Base-by-base conservation (phyloP, 1,140 invertebrate species). In the Listronotus oregonensis region DNA sequence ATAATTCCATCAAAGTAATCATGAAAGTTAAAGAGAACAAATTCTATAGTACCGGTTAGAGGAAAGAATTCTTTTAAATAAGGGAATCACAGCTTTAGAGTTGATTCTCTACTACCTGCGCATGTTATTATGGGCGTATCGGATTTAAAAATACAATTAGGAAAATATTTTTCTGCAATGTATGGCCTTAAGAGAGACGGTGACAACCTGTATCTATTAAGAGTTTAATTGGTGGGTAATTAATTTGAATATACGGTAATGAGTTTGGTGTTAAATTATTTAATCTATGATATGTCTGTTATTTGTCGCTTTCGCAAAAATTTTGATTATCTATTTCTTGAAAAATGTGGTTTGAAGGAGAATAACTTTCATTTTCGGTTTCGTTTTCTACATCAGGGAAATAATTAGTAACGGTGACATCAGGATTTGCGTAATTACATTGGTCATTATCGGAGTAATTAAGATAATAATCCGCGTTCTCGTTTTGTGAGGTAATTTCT, bases 1-100 rank as follows among this genome's bases (percentile, higher is more conserved):
- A 70, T 59, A 18, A 71, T 71, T 9, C 69, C 66, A 18, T 71
- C 71, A 43, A 69, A 71, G 15, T 57, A 73, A 21, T 69, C 64
- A 42, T 73, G 71, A 49, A 71, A 73, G 27, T 57, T 46, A 34
- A 57, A 71, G 14, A 71, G 14, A 10, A 67, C 27, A 37, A 67
- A 66, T 57, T 59, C 37, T 8, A 69, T n/a, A 14, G 2, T 21
- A 1, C 61, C 11, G 3, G 8, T 37, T 18, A 40, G 9, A 15
- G 39, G 51, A 44, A 14, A 40, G 15, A 72, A 68, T 64, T 72
- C 66, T n/a, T 11, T 11, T 0, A 58, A 72, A 64, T 1, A 44
- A 18, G 1, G 61, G 58, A 40, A 71, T 66, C 6, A 55, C 51
- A 1, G 64, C 69, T 67, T 71, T 64, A 42, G 15, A 63, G 27